Base-by-base conservation (phyloP, 2,888 invertebrate species). In the Heliconius ismenius region DNA sequence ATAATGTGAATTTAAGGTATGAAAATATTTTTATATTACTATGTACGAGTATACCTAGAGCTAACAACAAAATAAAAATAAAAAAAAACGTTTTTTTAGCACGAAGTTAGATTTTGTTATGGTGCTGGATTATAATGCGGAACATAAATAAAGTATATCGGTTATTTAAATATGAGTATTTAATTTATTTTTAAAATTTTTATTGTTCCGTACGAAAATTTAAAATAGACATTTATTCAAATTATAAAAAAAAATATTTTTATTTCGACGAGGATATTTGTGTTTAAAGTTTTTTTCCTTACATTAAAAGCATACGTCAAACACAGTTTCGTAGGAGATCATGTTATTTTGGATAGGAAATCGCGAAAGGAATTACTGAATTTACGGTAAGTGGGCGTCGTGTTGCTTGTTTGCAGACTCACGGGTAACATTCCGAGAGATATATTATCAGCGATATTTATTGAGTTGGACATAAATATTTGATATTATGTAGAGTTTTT, bases 381-480 rank as follows among this genome's bases (percentile, higher is more conserved):
- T 89, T 90, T 88, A 84, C 81, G 84, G 67, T 86, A 86, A 88
- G 89, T 87, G 86, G 81, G 81, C 83, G 84, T 93, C 93, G 83
- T 85, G 84, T 93, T 91, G 88, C 93, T 90, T 92, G 92, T 92
- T 93, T 92, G 90, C 86, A 86, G 92, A 91, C 91, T 91, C 89
- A 81, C 83, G 90, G 89, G 89, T 86, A 86, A 87, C 86, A 84
- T 89, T 89, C 86, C 81, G 79, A 79, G 85, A 84, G 86, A 88
- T 87, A 90, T 90, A 90, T 88, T 87, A 83, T 85, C 79, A 28
- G 21, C 32, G 62, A 28, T 70, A 32, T 77, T 77, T 81, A 73
- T 58, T 72, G 75, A 36, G 62, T 54, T 26, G 24, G 36, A 67
- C 43, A 74, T 62, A 76, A 62, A 75, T 63, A 65, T 76, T 72